These are phyloP conservation scores for Tetramorium bicarinatum DNA, from an alignment of 2,888 invertebrate genomes.

Conservation along the genomic window DNA sequence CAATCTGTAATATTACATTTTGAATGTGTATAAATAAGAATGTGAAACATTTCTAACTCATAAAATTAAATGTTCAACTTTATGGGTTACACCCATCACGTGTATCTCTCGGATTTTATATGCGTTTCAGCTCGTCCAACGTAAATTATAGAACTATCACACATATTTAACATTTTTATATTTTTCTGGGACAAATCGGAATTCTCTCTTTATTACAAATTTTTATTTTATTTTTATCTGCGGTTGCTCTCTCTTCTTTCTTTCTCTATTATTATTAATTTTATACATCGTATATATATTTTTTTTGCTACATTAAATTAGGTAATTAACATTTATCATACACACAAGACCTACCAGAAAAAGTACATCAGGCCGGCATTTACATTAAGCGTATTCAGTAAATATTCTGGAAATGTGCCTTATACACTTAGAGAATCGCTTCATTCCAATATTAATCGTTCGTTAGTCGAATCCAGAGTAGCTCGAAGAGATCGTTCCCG, in stretches of 20 bases:
- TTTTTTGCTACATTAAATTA: not conserved
- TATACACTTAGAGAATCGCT: not conserved
- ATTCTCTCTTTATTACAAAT: not conserved
- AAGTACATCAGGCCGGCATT: not conserved
- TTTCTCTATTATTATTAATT: not conserved
- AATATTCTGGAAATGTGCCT: not conserved
- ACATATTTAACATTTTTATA: not conserved
- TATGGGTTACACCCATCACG: constrained; percentile 18
- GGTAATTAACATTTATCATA: constrained; percentile 18
- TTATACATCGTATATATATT: not conserved
- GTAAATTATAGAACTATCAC: not conserved
- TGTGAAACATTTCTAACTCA: not conserved
- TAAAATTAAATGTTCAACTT: constrained; percentile 37
- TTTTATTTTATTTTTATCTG: not conserved
- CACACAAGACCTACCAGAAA: not conserved
- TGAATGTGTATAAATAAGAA: not conserved
- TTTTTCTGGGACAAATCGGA: not conserved
- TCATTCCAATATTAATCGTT: constrained; percentile 32
- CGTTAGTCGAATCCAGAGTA: constrained; percentile 14
- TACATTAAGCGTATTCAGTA: not conserved
- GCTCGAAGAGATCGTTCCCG: constrained; percentile 25
- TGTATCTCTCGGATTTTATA: constrained; percentile 22
- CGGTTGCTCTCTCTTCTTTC: not conserved
- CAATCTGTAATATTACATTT: not conserved
- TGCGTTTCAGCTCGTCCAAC: not conserved